Evolutionary conservation across 2,888 invertebrate species (phyloP).

Genomic region (Arenicola marina): DNA sequence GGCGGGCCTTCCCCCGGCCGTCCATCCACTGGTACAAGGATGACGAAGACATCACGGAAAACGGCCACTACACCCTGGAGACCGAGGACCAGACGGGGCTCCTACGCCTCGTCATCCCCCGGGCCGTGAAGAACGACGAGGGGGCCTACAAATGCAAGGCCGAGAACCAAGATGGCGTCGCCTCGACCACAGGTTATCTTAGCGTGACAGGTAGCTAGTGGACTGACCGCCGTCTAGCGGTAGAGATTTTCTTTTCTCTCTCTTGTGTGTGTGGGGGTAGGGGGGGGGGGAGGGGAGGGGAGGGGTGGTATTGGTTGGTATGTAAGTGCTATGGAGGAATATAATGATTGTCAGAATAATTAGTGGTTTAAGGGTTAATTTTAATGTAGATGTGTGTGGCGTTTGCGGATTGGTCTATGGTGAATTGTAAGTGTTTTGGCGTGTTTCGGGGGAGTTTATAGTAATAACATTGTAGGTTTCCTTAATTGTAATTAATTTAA

Average conservation of each 20-base stretch:
- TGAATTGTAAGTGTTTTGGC: background rate
- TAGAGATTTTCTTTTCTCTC: background rate
- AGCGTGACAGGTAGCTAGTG: constrained; percentile 21
- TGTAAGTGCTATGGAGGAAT: background rate
- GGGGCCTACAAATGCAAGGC: constrained; percentile 35
- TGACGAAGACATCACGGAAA: constrained; percentile 26
- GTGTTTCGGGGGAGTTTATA: too few relatives aligned
- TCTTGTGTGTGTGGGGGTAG: background rate
- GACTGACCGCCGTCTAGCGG: background rate
- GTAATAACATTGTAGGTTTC: too few relatives aligned
- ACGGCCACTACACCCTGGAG: constrained; percentile 13
- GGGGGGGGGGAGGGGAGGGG: background rate
- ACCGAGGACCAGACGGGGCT: constrained; percentile 7
- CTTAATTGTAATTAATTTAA: too few relatives aligned
- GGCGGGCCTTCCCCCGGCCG: constrained; percentile 24
- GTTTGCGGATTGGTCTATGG: too few relatives aligned
- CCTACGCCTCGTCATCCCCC: constrained; percentile 9
- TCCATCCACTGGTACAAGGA: constrained; percentile 34
- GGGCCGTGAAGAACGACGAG: constrained; percentile 27
- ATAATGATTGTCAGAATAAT: background rate
- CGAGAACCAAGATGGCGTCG: constrained; percentile 32
- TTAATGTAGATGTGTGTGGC: too few relatives aligned
- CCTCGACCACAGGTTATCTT: constrained; percentile 35
- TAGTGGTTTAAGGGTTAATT: too few relatives aligned
- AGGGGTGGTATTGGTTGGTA: too few relatives aligned